Evolutionary conservation across 1,140 invertebrate species (phyloP).

Genomic region (Zaprionus lachaisei): DNA sequence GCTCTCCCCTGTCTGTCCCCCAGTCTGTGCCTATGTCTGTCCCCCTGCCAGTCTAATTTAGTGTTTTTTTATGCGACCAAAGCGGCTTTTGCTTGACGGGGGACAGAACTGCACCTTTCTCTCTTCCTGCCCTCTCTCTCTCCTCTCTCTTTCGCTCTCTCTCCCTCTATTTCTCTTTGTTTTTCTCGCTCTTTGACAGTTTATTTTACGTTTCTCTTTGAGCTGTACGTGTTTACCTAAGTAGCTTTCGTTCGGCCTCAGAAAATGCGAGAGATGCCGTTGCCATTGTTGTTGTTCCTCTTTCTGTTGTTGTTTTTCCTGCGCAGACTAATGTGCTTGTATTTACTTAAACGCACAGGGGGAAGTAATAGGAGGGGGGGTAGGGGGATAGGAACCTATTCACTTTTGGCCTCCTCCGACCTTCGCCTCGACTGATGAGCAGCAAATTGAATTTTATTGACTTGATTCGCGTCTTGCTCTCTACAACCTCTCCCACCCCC

Average conservation of each 20-base stretch:
- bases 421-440: slow-evolving; percentile 60
- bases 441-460: slow-evolving; percentile 80
- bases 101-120: neutral
- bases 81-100: slow-evolving; percentile 19
- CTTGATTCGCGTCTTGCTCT: slow-evolving; percentile 51
- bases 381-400: slow-evolving; percentile 1
- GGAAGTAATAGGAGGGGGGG: neutral
- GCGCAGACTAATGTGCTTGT: slow-evolving; percentile 51
- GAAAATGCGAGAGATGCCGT: slow-evolving; percentile 9
- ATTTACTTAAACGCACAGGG: slow-evolving; percentile 51
- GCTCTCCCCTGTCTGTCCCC: neutral
- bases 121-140: neutral
- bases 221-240: slow-evolving; percentile 35
- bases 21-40: neutral
- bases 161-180: neutral
- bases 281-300: neutral
- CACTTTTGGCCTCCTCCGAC: slow-evolving; percentile 19
- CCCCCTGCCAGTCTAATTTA: slow-evolving; percentile 4
- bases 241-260: slow-evolving; percentile 29
- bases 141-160: neutral
- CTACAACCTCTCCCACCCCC: neutral
- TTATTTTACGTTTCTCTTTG: slow-evolving; percentile 44
- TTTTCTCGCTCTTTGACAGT: slow-evolving; percentile 8
- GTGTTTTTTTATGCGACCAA: slow-evolving; percentile 30
- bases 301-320: slow-evolving; percentile 15